These are phyloP conservation scores for Prochilodus magdalenae DNA, from an alignment of 2,113 vertebrate genomes.

Conservation along the genomic window DNA sequence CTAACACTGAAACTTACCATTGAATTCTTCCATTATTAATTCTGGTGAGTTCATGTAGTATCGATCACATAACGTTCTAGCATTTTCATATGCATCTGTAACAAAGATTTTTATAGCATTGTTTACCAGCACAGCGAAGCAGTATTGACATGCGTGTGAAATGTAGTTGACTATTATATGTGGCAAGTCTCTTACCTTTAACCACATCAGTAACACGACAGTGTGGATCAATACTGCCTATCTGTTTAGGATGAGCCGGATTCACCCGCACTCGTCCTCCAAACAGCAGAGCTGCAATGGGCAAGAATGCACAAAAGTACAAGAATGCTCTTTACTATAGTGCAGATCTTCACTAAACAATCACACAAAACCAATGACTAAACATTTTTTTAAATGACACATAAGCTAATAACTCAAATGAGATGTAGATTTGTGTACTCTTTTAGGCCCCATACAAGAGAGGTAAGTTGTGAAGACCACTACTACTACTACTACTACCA, in stretches of 20 bases:
- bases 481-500: not conserved
- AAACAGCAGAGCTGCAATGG: slow-evolving; percentile 87
- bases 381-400: not conserved
- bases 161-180: not conserved
- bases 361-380: not conserved
- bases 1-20: slow-evolving; percentile 80
- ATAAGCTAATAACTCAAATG: not conserved
- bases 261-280: slow-evolving; percentile 89
- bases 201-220: slow-evolving; percentile 91
- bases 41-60: slow-evolving; percentile 97
- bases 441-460: not conserved
- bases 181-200: slow-evolving; percentile 78
- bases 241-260: slow-evolving; percentile 94
- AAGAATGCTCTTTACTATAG: too few relatives aligned
- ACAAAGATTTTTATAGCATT: not conserved
- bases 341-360: too few relatives aligned
- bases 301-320: too few relatives aligned
- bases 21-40: slow-evolving; percentile 88
- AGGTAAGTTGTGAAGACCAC: not conserved
- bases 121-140: not conserved
- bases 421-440: not conserved
- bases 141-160: not conserved
- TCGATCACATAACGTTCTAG: slow-evolving; percentile 92
- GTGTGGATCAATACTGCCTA: slow-evolving; percentile 94
- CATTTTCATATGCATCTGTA: slow-evolving; percentile 95